A percentile compares a stretch with the other conserved stretches of the same genome.
phyloP scores from a whole-genome alignment of 2,888 invertebrate genomes.

The Zaprionus lineosus region DNA sequence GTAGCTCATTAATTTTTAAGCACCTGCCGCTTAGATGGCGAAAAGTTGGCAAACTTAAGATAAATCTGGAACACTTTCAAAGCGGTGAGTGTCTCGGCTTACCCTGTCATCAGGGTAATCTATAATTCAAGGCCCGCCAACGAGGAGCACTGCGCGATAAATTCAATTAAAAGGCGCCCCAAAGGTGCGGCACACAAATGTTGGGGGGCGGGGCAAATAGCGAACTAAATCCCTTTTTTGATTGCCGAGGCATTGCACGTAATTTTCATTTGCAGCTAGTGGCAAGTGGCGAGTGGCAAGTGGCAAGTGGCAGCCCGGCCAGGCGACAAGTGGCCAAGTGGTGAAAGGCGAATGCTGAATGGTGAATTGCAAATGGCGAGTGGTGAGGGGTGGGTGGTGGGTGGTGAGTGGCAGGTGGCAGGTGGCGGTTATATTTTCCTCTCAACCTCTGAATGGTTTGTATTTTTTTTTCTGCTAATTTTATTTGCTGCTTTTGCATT shows the following conservation, averaged over 20 bases:
- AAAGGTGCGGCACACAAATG: slow-evolving; percentile 31
- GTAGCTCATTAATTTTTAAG: slow-evolving; percentile 63
- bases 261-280: slow-evolving; percentile 49
- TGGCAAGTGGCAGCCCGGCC: no score
- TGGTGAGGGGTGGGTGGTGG: slow-evolving; percentile 15
- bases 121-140: slow-evolving; percentile 55
- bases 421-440: no score
- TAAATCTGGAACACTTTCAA: slow-evolving; percentile 33
- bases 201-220: slow-evolving; percentile 39
- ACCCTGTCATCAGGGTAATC: slow-evolving; percentile 57
- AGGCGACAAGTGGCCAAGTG: no score
- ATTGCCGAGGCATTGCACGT: slow-evolving; percentile 61
- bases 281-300: slow-evolving; percentile 20
- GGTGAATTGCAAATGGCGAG: slow-evolving; percentile 2
- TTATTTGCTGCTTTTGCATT: slow-evolving; percentile 62
- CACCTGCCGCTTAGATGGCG: slow-evolving; percentile 35
- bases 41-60: slow-evolving; percentile 60
- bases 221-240: slow-evolving; percentile 47
- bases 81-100: slow-evolving; percentile 18
- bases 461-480: slow-evolving; percentile 65
- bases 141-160: slow-evolving; percentile 44
- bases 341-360: slow-evolving; percentile 15
- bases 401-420: slow-evolving; percentile 5
- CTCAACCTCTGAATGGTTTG: no score
- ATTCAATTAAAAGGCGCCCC: slow-evolving; percentile 67